Percentiles rank a stretch among this genome's conserved stretches.
phyloP scores from a whole-genome alignment of 2,888 invertebrate genomes.

The Branchellion lobata region DNA sequence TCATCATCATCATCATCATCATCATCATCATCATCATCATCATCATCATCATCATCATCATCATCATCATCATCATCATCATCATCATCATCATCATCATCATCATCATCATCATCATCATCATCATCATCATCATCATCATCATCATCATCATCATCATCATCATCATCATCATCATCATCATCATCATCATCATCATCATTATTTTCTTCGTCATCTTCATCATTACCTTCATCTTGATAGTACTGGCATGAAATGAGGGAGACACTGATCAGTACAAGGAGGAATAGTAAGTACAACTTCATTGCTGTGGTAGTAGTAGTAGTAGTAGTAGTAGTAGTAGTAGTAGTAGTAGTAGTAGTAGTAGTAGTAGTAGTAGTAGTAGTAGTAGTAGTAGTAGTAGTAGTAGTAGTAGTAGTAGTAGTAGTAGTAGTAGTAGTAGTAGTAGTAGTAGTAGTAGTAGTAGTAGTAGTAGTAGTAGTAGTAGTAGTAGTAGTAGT shows the following conservation, averaged over 20 bases:
- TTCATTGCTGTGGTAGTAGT: not conserved
- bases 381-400: constrained; percentile 26
- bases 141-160: too few relatives aligned
- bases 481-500: constrained; percentile 27
- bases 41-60: too few relatives aligned
- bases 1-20: not conserved
- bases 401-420: constrained; percentile 16
- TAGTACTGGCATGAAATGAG: too few relatives aligned
- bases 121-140: too few relatives aligned
- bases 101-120: too few relatives aligned
- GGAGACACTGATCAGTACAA: not conserved
- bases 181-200: too few relatives aligned
- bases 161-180: too few relatives aligned
- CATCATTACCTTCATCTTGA: too few relatives aligned
- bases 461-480: constrained; percentile 29
- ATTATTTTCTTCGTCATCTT: too few relatives aligned
- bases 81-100: too few relatives aligned
- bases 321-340: not conserved
- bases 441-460: constrained; percentile 29
- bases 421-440: constrained; percentile 27
- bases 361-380: constrained; percentile 20
- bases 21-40: not conserved
- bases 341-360: constrained; percentile 20
- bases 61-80: too few relatives aligned
- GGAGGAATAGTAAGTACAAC: not conserved